These are phyloP conservation scores for Elmis aenea DNA, from an alignment of 2,888 invertebrate species.

Conservation along the genomic window DNA sequence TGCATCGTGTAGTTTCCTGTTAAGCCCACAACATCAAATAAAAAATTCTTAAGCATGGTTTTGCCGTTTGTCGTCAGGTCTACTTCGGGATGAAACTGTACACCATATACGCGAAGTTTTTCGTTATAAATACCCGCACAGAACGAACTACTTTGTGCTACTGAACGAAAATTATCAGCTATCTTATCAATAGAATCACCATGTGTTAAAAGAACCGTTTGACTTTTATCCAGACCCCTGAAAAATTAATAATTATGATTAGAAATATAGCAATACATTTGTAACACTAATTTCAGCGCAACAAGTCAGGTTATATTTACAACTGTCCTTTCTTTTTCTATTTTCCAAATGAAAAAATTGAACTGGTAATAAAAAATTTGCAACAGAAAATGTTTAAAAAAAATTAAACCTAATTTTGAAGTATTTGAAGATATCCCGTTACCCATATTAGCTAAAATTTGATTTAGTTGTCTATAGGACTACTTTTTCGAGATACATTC, in stretches of 20 bases:
- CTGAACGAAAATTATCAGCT: constrained; percentile 81
- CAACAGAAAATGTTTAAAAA: too few relatives aligned
- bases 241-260: constrained; percentile 28
- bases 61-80: constrained; percentile 90
- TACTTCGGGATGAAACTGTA: constrained; percentile 99
- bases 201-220: constrained; percentile 91
- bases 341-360: too few relatives aligned
- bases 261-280: too few relatives aligned
- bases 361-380: too few relatives aligned
- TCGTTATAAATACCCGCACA: constrained; percentile 90
- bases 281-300: too few relatives aligned
- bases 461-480: too few relatives aligned
- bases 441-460: too few relatives aligned
- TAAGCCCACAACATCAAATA: constrained; percentile 85
- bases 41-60: constrained; percentile 89
- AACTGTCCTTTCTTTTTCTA: too few relatives aligned
- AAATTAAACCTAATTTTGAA: too few relatives aligned
- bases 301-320: too few relatives aligned
- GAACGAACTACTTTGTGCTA: constrained; percentile 79
- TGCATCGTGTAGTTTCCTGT: constrained; percentile 84
- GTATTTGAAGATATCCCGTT: too few relatives aligned
- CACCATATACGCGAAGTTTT: constrained; percentile 83
- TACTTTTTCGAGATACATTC: too few relatives aligned
- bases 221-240: constrained; percentile 82
- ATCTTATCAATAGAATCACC: constrained; percentile 93